Conservation (phyloP, 2,797 vertebrate genomes). For the Buphagus erythrorhynchus region DNA sequence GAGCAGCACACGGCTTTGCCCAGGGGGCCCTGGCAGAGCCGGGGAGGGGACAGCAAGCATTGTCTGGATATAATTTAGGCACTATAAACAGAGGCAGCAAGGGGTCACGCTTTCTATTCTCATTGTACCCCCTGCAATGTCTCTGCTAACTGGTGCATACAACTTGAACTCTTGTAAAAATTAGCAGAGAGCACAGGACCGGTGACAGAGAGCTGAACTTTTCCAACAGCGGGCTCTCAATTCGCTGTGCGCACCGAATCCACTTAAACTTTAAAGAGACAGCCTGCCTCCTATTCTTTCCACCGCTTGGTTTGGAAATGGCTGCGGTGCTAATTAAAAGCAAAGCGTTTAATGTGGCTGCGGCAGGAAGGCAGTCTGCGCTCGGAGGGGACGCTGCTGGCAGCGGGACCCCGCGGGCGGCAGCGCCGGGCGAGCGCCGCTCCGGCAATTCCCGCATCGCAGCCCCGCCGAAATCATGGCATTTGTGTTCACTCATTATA, state of each 20-base stretch:
- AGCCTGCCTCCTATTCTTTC: not conserved
- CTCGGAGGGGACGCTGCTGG: constrained; percentile 3
- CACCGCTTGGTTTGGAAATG: constrained; percentile 18
- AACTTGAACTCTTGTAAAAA: constrained; percentile 42
- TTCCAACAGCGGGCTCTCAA: constrained; percentile 53
- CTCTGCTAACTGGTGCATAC: constrained; percentile 34
- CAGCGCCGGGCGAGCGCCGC: not conserved
- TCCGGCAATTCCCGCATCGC: not conserved
- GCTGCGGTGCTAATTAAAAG: constrained; percentile 74
- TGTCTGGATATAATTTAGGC: constrained; percentile 35
- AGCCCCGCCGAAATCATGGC: not conserved
- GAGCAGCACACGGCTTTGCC: not conserved
- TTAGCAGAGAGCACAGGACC: not conserved
- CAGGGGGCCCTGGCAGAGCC: not conserved
- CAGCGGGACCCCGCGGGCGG: not conserved
- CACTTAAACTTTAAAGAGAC: constrained; percentile 53
- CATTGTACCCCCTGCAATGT: constrained; percentile 3
- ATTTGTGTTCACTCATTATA: not conserved
- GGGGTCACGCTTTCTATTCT: constrained; percentile 11
- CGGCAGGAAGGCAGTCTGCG: constrained; percentile 26
- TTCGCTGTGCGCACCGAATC: not conserved
- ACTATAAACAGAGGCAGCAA: constrained; percentile 32
- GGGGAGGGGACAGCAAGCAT: not conserved
- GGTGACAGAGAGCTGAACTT: constrained; percentile 15
- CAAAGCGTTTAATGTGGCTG: constrained; percentile 70